Evolutionary conservation across 2,888 invertebrate species (phyloP).

Genomic region (Hololepta plana): DNA sequence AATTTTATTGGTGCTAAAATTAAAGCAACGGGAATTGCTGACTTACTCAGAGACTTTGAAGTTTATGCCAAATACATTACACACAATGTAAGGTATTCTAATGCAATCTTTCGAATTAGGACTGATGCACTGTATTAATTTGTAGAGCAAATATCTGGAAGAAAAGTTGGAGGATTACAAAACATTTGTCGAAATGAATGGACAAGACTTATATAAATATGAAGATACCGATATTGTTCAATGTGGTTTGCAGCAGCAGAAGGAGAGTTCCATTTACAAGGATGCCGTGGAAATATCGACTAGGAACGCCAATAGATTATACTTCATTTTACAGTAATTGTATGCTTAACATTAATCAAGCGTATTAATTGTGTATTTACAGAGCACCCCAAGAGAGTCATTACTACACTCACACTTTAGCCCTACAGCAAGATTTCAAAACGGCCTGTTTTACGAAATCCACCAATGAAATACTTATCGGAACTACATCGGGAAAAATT

Average conservation of each 20-base stretch:
- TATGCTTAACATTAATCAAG: conserved; percentile 1
- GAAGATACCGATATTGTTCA: conserved; percentile 48
- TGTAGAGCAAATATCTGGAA: too few species aligned
- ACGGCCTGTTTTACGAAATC: conserved; percentile 33
- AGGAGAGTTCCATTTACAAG: conserved; percentile 35
- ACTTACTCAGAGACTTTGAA: conserved; percentile 45
- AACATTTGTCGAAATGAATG: conserved; percentile 41
- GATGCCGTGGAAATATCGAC: conserved; percentile 35
- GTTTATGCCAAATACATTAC: conserved; percentile 42
- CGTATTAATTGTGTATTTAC: conserved; percentile 1
- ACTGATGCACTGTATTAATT: too few species aligned
- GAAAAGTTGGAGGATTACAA: conserved; percentile 33
- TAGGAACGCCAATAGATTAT: conserved; percentile 29
- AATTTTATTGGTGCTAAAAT: conserved; percentile 54
- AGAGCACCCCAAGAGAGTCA: conserved; percentile 16
- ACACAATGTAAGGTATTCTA: conserved; percentile 31
- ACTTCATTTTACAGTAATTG: conserved; percentile 42
- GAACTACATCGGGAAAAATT: conserved; percentile 29
- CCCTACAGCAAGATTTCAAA: conserved; percentile 33
- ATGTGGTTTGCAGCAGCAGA: conserved; percentile 46
- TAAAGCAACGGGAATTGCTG: conserved; percentile 43
- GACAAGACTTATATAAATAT: conserved; percentile 41
- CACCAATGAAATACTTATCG: conserved; percentile 29
- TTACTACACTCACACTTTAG: conserved; percentile 30
- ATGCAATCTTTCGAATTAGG: too few species aligned